Conservation (phyloP, 2,888 invertebrate genomes). For the Neoscelio sp. region DNA sequence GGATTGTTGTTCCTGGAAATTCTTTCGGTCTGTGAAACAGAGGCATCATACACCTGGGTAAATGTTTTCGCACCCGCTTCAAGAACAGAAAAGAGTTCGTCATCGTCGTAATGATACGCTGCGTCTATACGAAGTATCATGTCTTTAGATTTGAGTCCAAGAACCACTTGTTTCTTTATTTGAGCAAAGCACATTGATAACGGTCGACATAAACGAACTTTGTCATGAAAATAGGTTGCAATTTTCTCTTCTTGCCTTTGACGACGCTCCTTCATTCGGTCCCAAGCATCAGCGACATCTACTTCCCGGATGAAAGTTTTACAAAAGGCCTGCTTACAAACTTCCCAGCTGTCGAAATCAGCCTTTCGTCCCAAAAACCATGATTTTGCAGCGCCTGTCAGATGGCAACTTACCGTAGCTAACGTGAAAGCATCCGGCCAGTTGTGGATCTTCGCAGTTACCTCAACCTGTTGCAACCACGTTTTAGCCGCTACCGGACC, state of each 20-base stretch:
- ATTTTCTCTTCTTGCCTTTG: background rate
- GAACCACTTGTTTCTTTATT: background rate
- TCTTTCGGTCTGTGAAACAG: too few species aligned
- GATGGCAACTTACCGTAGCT: background rate
- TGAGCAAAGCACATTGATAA: background rate
- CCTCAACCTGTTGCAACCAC: too few species aligned
- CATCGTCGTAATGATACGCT: background rate
- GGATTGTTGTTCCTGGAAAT: too few species aligned
- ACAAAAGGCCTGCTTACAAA: background rate
- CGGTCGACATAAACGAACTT: constrained; percentile 10
- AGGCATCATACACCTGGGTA: too few species aligned
- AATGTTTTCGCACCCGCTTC: too few species aligned
- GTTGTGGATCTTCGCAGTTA: too few species aligned
- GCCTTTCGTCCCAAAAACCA: background rate
- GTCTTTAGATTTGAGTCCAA: background rate
- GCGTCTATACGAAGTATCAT: background rate
- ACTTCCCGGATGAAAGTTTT: background rate
- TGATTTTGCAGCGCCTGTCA: background rate
- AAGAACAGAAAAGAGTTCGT: constrained; percentile 1
- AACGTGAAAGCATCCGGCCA: too few species aligned
- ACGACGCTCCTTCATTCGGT: background rate
- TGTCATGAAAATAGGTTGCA: constrained; percentile 15
- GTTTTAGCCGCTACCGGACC: too few species aligned
- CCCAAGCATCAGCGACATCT: constrained; percentile 1
- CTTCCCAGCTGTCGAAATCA: background rate